Evolutionary conservation across 37 sponge, comb jelly and placozoan genomes (phyloP), one percentile per base, ranked within the genome.

Genomic region (Aphrocallistes beatrix): DNA sequence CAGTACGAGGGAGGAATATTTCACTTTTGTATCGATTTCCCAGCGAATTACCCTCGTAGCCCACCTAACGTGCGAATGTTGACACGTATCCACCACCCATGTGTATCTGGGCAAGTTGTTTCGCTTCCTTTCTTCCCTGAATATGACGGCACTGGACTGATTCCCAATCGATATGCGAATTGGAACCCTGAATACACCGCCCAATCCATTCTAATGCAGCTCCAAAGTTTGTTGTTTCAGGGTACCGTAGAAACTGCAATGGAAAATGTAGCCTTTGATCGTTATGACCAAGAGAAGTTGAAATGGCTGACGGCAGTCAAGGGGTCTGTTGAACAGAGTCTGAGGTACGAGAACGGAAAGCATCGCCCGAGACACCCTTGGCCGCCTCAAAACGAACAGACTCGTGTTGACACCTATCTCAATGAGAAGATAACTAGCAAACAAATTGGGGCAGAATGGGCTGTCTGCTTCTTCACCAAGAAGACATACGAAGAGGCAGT

Each of bases 261-360:
- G 36, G 83, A 87, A 81, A 51, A 88, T 30, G 40, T 88, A 0
- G 82, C 85, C 19, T 60, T 60, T 28, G 75, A 60, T 13, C 75
- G 40, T 39, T 90, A 90, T 84, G 51, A 40, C 28, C 32, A 39
- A 36, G 39, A 69, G 81, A 87, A 83, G 88, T 8, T 38, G 30
- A 60, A 83, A 38, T 90, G 85, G 87, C 81, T 85, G 42, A 38
- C 88, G 38, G 91, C 88, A 28, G 88, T 90, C 25, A 38, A 36
- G 38, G 87, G 87, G 81, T 90, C 91, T 23, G 91, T 90, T 13
- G 91, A 90, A 25, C 91, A 90, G 91, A 90, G 91, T 83, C 85
- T 88, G 34, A 51, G 88, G 36, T 85, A 51, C 81, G 84, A 85
- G 32, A 85, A 88, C 39, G 85, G 91, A 83, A 85, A 87, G 50